Percentiles rank a stretch among this genome's conserved stretches.
Evolutionary conservation across 2,113 vertebrate species (phyloP).

Genomic region (Nothoprocta perdicaria): DNA sequence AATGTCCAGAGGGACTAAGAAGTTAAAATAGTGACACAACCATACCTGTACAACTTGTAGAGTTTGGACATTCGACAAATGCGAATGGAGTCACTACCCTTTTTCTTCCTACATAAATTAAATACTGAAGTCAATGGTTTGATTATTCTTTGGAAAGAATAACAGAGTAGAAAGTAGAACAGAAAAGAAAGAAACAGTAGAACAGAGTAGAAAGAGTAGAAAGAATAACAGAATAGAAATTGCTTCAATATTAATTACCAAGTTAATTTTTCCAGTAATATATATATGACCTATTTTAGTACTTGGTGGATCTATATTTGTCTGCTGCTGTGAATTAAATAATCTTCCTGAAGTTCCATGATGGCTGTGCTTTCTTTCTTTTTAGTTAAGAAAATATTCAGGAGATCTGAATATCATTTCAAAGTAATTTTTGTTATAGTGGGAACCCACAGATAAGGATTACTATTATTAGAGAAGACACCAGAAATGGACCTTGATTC

Average conservation of each 20-base stretch:
- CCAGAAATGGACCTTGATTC: not conserved
- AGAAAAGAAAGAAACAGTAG: no score
- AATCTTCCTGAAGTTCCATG: not conserved
- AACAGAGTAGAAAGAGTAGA: not conserved
- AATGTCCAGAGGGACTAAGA: not conserved
- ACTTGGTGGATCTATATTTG: not conserved
- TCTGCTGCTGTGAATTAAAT: not conserved
- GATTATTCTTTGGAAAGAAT: not conserved
- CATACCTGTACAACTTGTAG: constrained; percentile 61
- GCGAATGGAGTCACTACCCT: not conserved
- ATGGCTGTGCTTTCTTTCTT: not conserved
- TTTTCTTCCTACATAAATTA: constrained; percentile 48
- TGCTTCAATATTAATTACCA: not conserved
- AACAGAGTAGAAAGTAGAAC: not conserved
- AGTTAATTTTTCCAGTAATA: not conserved
- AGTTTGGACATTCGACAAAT: constrained; percentile 49
- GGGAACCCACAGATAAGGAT: not conserved
- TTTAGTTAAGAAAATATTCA: not conserved
- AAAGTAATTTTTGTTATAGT: not conserved
- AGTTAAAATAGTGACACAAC: not conserved
- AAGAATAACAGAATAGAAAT: not conserved
- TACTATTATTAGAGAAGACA: not conserved
- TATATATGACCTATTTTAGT: not conserved
- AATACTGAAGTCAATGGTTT: not conserved
- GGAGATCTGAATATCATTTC: not conserved